phyloP scores from a whole-genome alignment of 1,140 invertebrate genomes.

The silkworm (Bombyx mori) region DNA sequence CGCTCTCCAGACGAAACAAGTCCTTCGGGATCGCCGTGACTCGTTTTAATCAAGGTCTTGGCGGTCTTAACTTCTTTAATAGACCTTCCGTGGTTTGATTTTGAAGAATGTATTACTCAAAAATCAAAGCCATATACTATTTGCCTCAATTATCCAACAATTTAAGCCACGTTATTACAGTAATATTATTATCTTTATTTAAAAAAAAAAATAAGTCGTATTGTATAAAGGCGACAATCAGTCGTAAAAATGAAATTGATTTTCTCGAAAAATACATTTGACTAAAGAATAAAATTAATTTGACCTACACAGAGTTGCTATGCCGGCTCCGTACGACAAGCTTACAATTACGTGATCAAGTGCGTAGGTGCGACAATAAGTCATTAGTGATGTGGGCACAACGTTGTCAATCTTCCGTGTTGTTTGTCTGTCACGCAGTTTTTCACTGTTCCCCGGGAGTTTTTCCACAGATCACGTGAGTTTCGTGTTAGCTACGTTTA shows the following conservation, averaged over 20 bases:
- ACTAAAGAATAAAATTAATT: too few species aligned
- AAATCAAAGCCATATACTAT: too few species aligned
- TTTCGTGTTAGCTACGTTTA: background rate
- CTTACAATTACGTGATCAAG: conserved; percentile 4
- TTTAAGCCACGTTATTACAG: too few species aligned
- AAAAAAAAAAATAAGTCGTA: too few species aligned
- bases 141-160: too few species aligned
- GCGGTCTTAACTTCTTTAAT: background rate
- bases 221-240: too few species aligned
- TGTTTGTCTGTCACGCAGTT: conserved; percentile 11
- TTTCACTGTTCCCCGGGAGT: conserved; percentile 7
- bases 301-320: too few species aligned
- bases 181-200: too few species aligned
- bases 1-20: conserved; percentile 49
- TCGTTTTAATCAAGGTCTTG: conserved; percentile 24
- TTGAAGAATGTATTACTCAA: too few species aligned
- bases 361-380: conserved; percentile 16
- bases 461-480: conserved; percentile 4
- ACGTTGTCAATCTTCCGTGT: conserved; percentile 17
- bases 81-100: background rate
- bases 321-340: too few species aligned
- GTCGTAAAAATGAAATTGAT: too few species aligned
- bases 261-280: too few species aligned
- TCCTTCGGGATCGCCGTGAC: conserved; percentile 20
- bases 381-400: conserved; percentile 11